A percentile compares a stretch with the other conserved stretches of the same genome.
Evolutionary conservation across 2,888 invertebrate genomes (phyloP).

Genomic region (Colostygia pectinataria): DNA sequence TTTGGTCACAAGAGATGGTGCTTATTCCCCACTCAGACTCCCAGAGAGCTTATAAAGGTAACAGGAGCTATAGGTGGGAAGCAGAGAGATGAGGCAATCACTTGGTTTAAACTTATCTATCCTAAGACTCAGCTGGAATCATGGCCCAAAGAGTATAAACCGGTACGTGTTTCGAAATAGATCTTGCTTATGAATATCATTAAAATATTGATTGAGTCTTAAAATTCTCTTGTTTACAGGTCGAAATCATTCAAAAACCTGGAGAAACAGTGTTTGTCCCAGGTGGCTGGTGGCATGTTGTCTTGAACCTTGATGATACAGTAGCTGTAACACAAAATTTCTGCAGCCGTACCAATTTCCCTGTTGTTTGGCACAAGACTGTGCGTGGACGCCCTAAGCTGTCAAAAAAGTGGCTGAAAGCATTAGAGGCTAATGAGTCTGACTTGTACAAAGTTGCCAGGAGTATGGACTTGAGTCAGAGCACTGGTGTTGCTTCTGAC

Average conservation of each 20-base stretch:
- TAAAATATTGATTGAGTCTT: no score
- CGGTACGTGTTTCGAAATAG: constrained; percentile 77
- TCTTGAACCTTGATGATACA: constrained; percentile 97
- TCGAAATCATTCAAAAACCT: constrained; percentile 97
- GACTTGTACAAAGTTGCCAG: constrained; percentile 91
- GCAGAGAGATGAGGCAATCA: constrained; percentile 98
- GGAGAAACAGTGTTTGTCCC: constrained; percentile 99
- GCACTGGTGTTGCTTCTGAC: constrained; percentile 96
- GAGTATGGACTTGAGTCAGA: constrained; percentile 91
- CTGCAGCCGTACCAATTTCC: constrained; percentile 97
- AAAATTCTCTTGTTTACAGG: no score
- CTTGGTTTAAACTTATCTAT: constrained; percentile 98
- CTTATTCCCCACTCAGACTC: constrained; percentile 98
- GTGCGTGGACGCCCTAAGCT: constrained; percentile 97
- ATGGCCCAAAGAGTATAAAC: constrained; percentile 96
- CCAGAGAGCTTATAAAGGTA: constrained; percentile 97
- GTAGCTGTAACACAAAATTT: constrained; percentile 99
- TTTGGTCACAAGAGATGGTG: constrained; percentile 99
- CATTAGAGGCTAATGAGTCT: constrained; percentile 87
- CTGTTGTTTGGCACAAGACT: constrained; percentile 99
- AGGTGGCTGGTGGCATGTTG: constrained; percentile 99
- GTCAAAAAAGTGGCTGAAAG: constrained; percentile 94
- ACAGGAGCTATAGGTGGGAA: constrained; percentile 96
- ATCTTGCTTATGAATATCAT: no score
- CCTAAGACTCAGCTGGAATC: constrained; percentile 93